Base-by-base conservation (phyloP, 2,888 invertebrate genomes). In the Oxyscelio sp. region DNA sequence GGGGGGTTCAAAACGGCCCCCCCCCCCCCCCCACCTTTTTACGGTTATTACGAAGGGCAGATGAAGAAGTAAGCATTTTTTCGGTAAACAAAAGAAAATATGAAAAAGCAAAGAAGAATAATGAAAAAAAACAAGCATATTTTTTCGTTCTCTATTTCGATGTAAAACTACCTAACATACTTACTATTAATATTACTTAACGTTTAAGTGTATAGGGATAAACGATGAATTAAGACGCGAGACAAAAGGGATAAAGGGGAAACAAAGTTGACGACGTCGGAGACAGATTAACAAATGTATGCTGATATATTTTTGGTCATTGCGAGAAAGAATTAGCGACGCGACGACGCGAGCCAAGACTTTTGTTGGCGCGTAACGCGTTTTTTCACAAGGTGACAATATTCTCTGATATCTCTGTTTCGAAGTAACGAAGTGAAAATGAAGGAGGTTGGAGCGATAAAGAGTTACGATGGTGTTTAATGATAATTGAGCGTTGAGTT, bases 171-270 rank as follows among this genome's bases (percentile, higher is more conserved):
- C 91, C 92, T 93, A 93, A 92, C 89, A 92, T 92, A 93, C 90
- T 91, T 93, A 94, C 93, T 93, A 94, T 92, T 93, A 93, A 94
- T 92, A 92, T 92, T 92, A 94, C 90, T 92, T 93, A 93, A 92
- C 90, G 90, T 90, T 90, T 94, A 94, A 94, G 93, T 88, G 92
- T 92, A 92, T 92, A 92, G 93, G 91, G 92, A 93, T 93, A 93
- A 93, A 92, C 92, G 92, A 94, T 40, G 40, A 34, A 40, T 40
- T 40, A 40, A 92, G 92, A 91, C 15, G 19, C 2, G 19, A 45
- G 19, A 93, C 92, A 93, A 93, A 93, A 92, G 93, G 92, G 90
- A 91, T 92, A 90, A 91, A 92, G 27, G 6, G 27, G 27, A 27
- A 27, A 27, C 27, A 27, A 27, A 27, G 27, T 27, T 27, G 27